Evolutionary conservation across 2,113 vertebrate species (phyloP), one percentile per base, ranked within the genome.

Genomic region (Nesospiza acunhae): DNA sequence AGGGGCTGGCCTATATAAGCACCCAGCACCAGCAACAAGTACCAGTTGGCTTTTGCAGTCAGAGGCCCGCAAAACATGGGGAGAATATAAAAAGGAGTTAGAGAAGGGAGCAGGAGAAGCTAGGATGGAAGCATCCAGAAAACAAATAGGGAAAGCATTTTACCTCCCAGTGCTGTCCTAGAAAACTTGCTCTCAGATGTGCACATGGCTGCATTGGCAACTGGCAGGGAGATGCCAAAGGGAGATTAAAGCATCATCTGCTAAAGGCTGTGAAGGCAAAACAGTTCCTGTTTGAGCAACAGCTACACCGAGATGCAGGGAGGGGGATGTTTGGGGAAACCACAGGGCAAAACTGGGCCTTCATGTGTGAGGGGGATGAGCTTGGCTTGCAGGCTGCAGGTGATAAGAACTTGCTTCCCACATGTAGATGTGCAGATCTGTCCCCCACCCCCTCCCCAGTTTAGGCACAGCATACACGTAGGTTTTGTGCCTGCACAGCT

Each of bases 251-350:
- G 87, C 76, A 90, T 73, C 86, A 35, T 74, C 77, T 78, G 80
- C 87, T 64, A 9, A 63, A 90, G 75, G 56, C 60, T 77, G 50
- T 0, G 1, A 88, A 84, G 63, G 23, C 56, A 39, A 31, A 64
- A 74, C 42, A 87, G 95, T 95, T 96, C 68, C 93, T 96, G 82
- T 96, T 22, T 84, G 63, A 96, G 83, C 19, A 95, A 59, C 76
- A 89, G 86, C 76, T 55, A 55, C 31, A 28, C 1, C 27, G n/a
- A 77, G 72, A 47, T 28, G 47, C 35, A 81, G 79, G n/a, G 49
- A 84, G 55, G 41, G 33, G 44, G 35, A 39, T 62, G 83, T 94
- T 11, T 83, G 87, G 68, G 90, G 88, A 96, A 97, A 91, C 87
- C 69, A 50, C 73, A 87, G 49, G 60, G 80, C 92, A 93, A 83